phyloP scores from a whole-genome alignment of 2,113 vertebrate species.

The Pygathrix nemaeus region DNA sequence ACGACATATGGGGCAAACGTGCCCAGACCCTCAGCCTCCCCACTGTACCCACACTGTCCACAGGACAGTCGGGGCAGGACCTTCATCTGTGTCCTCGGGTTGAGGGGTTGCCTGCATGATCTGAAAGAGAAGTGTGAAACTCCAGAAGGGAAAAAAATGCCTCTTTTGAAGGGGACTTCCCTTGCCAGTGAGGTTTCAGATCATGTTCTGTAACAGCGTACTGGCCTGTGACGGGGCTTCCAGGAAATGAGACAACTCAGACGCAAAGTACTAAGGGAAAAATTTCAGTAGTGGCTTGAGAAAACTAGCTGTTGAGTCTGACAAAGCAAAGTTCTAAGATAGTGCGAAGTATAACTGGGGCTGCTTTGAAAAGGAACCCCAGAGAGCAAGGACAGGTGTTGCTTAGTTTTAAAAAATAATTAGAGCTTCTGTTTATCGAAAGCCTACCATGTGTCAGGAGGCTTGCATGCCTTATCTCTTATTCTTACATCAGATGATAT shows the following conservation, averaged over 20 bases:
- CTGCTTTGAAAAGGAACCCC: neutral
- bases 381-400: neutral
- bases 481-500: neutral
- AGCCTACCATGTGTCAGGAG: neutral
- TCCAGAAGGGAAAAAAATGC: slow-evolving; percentile 8
- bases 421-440: neutral
- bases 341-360: neutral
- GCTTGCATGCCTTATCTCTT: neutral
- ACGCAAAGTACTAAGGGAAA: slow-evolving; percentile 73
- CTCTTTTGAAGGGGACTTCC: slow-evolving; percentile 76
- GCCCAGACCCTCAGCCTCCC: neutral
- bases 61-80: accelerated
- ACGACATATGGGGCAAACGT: neutral
- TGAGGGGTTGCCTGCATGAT: neutral
- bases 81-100: neutral
- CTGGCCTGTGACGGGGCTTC: slow-evolving; percentile 73
- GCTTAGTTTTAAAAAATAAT: neutral
- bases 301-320: neutral
- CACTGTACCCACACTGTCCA: neutral
- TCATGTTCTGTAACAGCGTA: slow-evolving; percentile 78
- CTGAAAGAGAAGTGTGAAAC: slow-evolving; percentile 33
- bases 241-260: slow-evolving; percentile 68
- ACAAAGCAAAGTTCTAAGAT: neutral
- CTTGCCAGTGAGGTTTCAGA: slow-evolving; percentile 73
- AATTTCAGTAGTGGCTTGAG: neutral